A percentile compares a stretch with the other conserved stretches of the same genome.
Evolutionary conservation across 2,113 vertebrate species (phyloP).

Genomic region (Sphyrna mokarran): DNA sequence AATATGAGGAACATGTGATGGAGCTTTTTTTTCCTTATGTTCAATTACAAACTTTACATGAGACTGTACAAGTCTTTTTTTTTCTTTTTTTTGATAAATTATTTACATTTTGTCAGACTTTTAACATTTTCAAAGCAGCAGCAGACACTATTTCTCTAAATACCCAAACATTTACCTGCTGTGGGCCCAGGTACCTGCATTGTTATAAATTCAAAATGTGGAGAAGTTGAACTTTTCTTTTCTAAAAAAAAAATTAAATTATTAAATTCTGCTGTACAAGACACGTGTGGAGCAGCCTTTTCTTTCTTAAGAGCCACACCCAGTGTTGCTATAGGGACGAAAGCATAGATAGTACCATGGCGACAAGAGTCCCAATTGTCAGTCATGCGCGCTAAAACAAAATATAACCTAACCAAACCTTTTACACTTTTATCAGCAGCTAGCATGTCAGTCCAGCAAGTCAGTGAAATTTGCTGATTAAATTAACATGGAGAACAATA

Average conservation of each 20-base stretch:
- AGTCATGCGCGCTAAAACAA: slow-evolving; percentile 47
- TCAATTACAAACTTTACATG: slow-evolving; percentile 99
- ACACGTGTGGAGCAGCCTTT: slow-evolving; percentile 53
- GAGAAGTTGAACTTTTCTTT: slow-evolving; percentile 21
- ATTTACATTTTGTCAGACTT: slow-evolving; percentile 99
- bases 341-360: slow-evolving; percentile 90
- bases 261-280: slow-evolving; percentile 31
- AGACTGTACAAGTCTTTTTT: slow-evolving; percentile 96
- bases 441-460: slow-evolving; percentile 99
- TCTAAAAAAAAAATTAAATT: background rate
- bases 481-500: slow-evolving; percentile 98
- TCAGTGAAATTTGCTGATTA: slow-evolving; percentile 99
- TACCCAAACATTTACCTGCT: slow-evolving; percentile 84
- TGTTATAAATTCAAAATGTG: slow-evolving; percentile 56
- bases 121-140: slow-evolving; percentile 98
- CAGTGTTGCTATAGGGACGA: slow-evolving; percentile 81
- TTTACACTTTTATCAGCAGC: slow-evolving; percentile 82
- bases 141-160: slow-evolving; percentile 93
- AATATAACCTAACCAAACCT: slow-evolving; percentile 63
- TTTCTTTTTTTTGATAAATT: slow-evolving; percentile 84
- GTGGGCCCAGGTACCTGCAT: slow-evolving; percentile 84
- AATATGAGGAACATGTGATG: slow-evolving; percentile 91
- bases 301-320: slow-evolving; percentile 64
- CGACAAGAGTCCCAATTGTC: slow-evolving; percentile 69
- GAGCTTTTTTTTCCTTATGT: slow-evolving; percentile 75